Conservation (phyloP, 2,113 vertebrate genomes). For the Climacteris rufus region DNA sequence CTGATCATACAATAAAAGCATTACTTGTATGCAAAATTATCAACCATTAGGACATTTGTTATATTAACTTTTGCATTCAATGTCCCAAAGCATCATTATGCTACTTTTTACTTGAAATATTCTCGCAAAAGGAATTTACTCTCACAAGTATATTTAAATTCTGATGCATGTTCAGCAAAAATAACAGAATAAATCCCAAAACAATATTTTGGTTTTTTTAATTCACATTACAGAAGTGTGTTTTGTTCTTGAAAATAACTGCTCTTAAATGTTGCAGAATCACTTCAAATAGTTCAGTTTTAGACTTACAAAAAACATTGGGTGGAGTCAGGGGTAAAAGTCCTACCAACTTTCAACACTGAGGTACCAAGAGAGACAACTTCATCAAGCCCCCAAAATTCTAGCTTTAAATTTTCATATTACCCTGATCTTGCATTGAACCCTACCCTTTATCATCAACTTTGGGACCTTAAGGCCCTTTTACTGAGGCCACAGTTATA, state of each 20-base stretch:
- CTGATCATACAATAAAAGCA: background rate
- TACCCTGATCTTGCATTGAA: background rate
- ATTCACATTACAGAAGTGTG: background rate
- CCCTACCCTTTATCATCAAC: background rate
- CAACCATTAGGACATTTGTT: background rate
- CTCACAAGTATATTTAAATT: background rate
- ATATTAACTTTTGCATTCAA: background rate
- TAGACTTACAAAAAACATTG: background rate
- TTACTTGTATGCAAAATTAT: background rate
- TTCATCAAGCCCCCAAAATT: background rate
- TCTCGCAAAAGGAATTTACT: background rate
- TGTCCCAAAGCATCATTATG: background rate
- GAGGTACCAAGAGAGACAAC: background rate
- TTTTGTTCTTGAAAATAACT: background rate
- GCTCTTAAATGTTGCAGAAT: background rate
- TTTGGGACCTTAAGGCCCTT: background rate
- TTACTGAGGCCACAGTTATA: background rate
- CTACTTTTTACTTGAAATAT: background rate
- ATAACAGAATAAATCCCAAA: background rate
- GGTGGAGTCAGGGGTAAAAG: background rate
- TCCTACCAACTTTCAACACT: background rate
- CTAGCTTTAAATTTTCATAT: background rate
- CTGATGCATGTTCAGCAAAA: background rate
- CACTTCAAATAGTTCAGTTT: background rate
- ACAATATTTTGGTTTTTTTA: accelerated